phyloP scores from a whole-genome alignment of 2,113 vertebrate genomes.

The Pelusios castaneus region DNA sequence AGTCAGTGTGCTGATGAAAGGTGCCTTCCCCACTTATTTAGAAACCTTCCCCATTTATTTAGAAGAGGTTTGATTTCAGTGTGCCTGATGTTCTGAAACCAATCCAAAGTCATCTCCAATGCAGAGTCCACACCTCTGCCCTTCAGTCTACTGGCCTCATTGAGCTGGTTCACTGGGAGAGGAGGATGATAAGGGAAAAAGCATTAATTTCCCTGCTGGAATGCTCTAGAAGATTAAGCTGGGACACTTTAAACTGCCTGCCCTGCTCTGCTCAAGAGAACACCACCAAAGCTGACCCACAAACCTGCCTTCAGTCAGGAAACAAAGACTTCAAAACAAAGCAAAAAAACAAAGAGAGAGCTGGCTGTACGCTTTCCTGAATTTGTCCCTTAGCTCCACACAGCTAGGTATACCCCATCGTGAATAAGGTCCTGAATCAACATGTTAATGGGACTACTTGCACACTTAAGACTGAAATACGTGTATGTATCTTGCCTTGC shows the following conservation, averaged over 20 bases:
- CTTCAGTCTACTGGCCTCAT: not conserved
- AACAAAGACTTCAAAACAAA: not conserved
- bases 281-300: not conserved
- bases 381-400: not conserved
- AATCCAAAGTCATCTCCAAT: not conserved
- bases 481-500: not conserved
- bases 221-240: not conserved
- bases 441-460: not conserved
- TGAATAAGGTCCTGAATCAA: not conserved
- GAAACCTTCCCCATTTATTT: not conserved
- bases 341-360: not conserved
- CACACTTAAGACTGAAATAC: not conserved
- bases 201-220: not conserved
- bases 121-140: not conserved
- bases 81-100: not conserved
- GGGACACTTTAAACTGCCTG: not conserved
- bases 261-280: not conserved
- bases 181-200: not conserved
- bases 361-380: not conserved
- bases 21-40: not conserved
- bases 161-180: not conserved
- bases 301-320: not conserved
- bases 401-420: not conserved
- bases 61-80: not conserved
- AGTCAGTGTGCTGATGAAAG: not conserved